These are phyloP conservation scores for Episyrphus balteatus DNA, from an alignment of 1,140 invertebrate species.

Conservation along the genomic window DNA sequence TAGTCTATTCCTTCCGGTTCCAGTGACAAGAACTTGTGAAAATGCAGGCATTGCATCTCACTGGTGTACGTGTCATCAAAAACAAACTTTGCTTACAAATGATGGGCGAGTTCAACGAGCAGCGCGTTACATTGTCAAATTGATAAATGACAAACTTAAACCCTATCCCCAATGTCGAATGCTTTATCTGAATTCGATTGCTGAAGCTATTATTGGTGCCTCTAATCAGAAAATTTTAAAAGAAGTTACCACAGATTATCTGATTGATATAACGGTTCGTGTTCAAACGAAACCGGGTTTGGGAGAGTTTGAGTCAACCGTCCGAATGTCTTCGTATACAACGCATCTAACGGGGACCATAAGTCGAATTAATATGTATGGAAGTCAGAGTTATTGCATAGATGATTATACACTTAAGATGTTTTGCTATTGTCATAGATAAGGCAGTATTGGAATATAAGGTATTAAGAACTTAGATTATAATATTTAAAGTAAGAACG, in stretches of 20 bases:
- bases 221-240: slow-evolving; percentile 30
- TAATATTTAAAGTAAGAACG: no score
- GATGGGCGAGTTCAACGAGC: slow-evolving; percentile 40
- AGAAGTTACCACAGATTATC: slow-evolving; percentile 38
- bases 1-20: slow-evolving; percentile 63
- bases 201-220: slow-evolving; percentile 22
- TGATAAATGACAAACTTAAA: slow-evolving; percentile 52
- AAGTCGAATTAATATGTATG: slow-evolving; percentile 72
- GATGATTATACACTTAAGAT: slow-evolving; percentile 61
- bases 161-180: slow-evolving; percentile 46
- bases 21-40: slow-evolving; percentile 59
- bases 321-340: slow-evolving; percentile 39
- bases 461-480: no score
- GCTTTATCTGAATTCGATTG: slow-evolving; percentile 32
- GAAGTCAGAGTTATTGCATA: slow-evolving; percentile 65
- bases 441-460: slow-evolving; percentile 2
- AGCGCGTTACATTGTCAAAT: slow-evolving; percentile 43
- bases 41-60: slow-evolving; percentile 63
- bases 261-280: slow-evolving; percentile 52
- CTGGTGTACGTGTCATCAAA: slow-evolving; percentile 72
- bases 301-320: slow-evolving; percentile 65
- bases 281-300: slow-evolving; percentile 54
- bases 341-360: slow-evolving; percentile 51
- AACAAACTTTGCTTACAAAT: slow-evolving; percentile 40
- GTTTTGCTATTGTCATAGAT: slow-evolving; percentile 59